These are phyloP conservation scores for Spilogale gracilis DNA, from an alignment of 2,113 vertebrate species.

Conservation along the genomic window DNA sequence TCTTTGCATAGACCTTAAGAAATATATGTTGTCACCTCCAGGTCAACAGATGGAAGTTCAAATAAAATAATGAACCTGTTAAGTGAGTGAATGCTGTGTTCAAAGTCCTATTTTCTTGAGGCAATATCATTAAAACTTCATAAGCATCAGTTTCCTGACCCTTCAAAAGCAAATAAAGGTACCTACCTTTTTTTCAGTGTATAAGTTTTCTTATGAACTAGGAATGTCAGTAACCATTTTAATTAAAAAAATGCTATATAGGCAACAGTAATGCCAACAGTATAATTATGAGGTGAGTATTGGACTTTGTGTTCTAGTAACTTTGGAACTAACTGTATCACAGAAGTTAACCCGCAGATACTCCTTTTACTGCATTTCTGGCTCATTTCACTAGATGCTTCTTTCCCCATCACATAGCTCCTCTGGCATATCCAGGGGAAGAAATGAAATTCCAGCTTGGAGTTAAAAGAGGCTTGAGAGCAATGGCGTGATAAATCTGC, in stretches of 20 bases:
- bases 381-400: background rate
- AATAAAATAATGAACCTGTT: background rate
- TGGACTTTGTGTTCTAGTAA: background rate
- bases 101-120: background rate
- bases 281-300: rapidly evolving
- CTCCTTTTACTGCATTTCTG: background rate
- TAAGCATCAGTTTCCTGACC: background rate
- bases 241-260: rapidly evolving
- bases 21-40: no score
- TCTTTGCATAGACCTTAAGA: background rate
- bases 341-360: background rate
- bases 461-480: slow-evolving; percentile 50
- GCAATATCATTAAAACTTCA: background rate
- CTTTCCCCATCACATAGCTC: background rate
- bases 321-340: background rate
- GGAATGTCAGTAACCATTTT: background rate
- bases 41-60: background rate
- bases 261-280: rapidly evolving
- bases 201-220: background rate
- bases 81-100: background rate
- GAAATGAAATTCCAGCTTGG: background rate
- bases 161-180: background rate
- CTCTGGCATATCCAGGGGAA: background rate
- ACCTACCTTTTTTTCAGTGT: no score
- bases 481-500: background rate